phyloP scores from a whole-genome alignment of 2,797 vertebrate species.

The Ptychobarbus kaznakovi region DNA sequence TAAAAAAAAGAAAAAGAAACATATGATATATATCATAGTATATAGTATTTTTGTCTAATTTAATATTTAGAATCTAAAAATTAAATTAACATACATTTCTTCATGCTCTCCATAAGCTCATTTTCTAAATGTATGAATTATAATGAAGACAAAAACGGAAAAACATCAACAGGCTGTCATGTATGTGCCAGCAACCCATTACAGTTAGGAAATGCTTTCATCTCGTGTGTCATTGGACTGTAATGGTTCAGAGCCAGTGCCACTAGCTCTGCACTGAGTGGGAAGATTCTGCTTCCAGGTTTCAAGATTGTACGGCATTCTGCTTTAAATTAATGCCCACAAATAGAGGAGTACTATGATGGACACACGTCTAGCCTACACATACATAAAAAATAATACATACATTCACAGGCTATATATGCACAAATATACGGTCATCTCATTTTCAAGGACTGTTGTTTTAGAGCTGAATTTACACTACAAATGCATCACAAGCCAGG shows the following conservation, averaged over 20 bases:
- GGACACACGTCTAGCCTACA: constrained; percentile 1
- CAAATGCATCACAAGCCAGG: background rate
- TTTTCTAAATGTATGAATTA: background rate
- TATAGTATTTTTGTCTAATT: background rate
- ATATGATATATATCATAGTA: background rate
- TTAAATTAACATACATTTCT: background rate
- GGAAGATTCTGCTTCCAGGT: background rate
- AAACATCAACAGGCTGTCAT: background rate
- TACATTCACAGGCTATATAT: background rate
- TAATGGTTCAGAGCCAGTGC: constrained; percentile 18
- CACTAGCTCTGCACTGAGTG: background rate
- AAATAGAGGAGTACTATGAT: background rate
- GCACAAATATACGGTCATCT: background rate
- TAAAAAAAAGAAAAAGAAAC: background rate
- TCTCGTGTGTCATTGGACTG: background rate
- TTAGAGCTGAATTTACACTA: background rate
- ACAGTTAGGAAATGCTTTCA: constrained; percentile 18
- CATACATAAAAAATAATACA: background rate
- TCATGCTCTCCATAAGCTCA: background rate
- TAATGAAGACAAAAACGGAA: constrained; percentile 15
- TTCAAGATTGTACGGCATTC: background rate
- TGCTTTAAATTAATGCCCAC: background rate
- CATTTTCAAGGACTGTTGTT: constrained; percentile 11
- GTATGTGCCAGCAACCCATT: constrained; percentile 2
- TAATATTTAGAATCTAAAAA: background rate